Evolutionary conservation across 1,140 invertebrate species (phyloP), one percentile per base, ranked within the genome.

Genomic region (Aphidius gifuensis): DNA sequence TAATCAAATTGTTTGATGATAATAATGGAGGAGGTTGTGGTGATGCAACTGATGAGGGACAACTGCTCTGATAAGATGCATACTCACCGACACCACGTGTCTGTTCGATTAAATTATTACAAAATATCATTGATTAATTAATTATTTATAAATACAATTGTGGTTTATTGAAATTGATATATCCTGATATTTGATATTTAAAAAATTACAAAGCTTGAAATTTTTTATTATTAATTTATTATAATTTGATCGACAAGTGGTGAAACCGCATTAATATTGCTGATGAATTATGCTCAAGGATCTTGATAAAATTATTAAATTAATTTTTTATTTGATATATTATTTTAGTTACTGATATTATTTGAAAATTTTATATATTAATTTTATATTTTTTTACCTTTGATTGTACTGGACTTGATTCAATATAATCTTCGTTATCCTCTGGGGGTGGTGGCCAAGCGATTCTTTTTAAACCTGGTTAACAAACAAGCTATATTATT

Each of bases 401-500:
- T 58, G 79, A 71, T 70, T 78, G 79, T 44, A 83, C 77, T 63
- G 83, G 78, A 65, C 72, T 73, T 66, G 84, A 80, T 79, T 88
- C 82, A 44, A 79, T 70, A 64, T 75, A 81, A 60, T 82, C 74
- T 47, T 69, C 75, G 49, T 69, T 67, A 57, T 82, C 78, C 60
- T 84, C 85, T 78, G 91, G 89, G 72, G 86, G 86, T 72, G 90
- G 90, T 61, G 90, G 90, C 90, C 90, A 92, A 74, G 89, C 88
- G 69, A 92, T 89, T 80, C 89, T 85, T 82, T 91, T 92, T 66
- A 88, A 83, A 77, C 87, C 90, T 91, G 79, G 64, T 9, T 4
- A 60, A 9, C n/a, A 9, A 45, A 59, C 43, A 56, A 39, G 47
- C 60, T 6, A 6, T 8, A 57, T 9, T 40, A 61, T 11, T 21